These are phyloP conservation scores for Catocala fraxini DNA, from an alignment of 2,888 invertebrate species.

Conservation along the genomic window DNA sequence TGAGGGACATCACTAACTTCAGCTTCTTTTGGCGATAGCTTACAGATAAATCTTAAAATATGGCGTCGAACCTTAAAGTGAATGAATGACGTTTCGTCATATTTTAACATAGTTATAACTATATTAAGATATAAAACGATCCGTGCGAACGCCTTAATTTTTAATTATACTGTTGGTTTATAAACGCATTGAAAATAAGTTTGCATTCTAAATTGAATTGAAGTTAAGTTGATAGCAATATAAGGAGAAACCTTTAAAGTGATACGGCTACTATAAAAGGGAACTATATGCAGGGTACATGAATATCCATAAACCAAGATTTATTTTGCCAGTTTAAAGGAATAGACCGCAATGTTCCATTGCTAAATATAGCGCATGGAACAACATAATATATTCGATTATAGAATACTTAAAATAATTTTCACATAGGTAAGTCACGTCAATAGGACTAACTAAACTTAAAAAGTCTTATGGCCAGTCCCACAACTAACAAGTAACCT, in stretches of 20 bases:
- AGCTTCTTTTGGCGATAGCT: background rate
- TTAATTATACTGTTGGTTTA: slow-evolving; percentile 2
- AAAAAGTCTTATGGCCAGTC: too few relatives aligned
- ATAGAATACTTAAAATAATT: too few relatives aligned
- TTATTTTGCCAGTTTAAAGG: background rate
- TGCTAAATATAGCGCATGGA: background rate
- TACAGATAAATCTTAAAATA: background rate
- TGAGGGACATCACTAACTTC: too few relatives aligned
- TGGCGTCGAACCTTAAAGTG: background rate
- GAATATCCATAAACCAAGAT: slow-evolving; percentile 2
- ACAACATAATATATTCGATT: too few relatives aligned
- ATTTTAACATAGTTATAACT: background rate
- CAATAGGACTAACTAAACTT: too few relatives aligned
- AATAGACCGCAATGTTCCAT: background rate
- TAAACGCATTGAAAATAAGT: slow-evolving; percentile 1
- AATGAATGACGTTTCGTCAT: slow-evolving; percentile 1
- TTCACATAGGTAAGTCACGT: too few relatives aligned
- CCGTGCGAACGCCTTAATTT: slow-evolving; percentile 3
- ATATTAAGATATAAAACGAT: slow-evolving; percentile 4
- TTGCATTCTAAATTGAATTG: background rate
- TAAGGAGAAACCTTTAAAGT: slow-evolving; percentile 8
- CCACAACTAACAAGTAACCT: too few relatives aligned
- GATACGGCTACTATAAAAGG: slow-evolving; percentile 6
- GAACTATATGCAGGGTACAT: slow-evolving; percentile 3
- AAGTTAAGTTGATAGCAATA: slow-evolving; percentile 1